Evolutionary conservation across 2,797 vertebrate species (phyloP).

Genomic region (Holocentrus rufus): DNA sequence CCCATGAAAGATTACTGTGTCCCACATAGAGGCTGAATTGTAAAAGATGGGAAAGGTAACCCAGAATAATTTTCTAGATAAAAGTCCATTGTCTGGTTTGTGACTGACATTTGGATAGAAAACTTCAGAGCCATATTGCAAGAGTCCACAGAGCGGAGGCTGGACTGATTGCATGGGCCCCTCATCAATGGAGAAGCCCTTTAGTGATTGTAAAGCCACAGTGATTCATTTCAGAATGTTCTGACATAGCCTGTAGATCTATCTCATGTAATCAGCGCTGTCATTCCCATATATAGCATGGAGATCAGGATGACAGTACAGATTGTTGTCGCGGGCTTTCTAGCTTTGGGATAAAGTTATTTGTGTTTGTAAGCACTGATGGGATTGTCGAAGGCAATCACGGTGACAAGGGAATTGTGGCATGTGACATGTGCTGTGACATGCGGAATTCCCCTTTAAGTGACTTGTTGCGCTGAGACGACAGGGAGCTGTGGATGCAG

Average conservation of each 20-base stretch:
- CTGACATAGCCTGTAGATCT: constrained; percentile 52
- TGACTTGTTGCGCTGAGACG: constrained; percentile 12
- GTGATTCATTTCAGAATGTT: constrained; percentile 59
- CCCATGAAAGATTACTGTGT: constrained; percentile 30
- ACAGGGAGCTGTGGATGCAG: not conserved
- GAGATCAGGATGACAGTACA: constrained; percentile 48
- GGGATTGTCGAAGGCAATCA: constrained; percentile 64
- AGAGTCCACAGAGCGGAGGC: too few species aligned
- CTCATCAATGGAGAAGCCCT: constrained; percentile 41
- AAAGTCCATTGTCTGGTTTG: constrained; percentile 37
- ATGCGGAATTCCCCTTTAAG: not conserved
- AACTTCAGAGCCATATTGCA: constrained; percentile 5
- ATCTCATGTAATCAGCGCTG: constrained; percentile 56
- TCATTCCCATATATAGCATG: constrained; percentile 55
- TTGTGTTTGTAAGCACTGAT: constrained; percentile 41
- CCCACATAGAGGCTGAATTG: constrained; percentile 34
- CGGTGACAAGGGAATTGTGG: constrained; percentile 46
- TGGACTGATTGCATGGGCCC: constrained; percentile 38
- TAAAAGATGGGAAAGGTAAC: constrained; percentile 39
- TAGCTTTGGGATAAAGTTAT: constrained; percentile 38
- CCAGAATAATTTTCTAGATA: constrained; percentile 35
- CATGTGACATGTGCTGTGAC: constrained; percentile 37
- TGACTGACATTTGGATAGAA: constrained; percentile 30
- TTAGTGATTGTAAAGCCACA: constrained; percentile 41
- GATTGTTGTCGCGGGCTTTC: constrained; percentile 44